These are phyloP conservation scores for Leptobrachium leishanense DNA, from an alignment of 2,113 vertebrate genomes.

Conservation along the genomic window DNA sequence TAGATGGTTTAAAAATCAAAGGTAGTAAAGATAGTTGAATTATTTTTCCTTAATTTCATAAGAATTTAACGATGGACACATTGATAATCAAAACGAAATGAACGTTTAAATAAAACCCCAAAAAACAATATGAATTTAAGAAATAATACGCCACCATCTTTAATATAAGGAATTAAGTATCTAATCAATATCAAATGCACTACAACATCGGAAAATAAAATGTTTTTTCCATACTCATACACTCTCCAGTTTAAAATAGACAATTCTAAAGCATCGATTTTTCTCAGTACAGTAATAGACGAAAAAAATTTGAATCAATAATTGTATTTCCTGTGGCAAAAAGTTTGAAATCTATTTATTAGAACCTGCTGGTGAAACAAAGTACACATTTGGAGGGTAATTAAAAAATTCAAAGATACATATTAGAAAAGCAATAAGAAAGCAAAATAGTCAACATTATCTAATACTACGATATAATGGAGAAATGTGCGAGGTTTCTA, in stretches of 20 bases:
- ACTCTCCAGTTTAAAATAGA: conserved; percentile 21
- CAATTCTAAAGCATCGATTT: conserved; percentile 36
- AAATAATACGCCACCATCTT: conserved; percentile 28
- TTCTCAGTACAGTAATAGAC: conserved; percentile 18
- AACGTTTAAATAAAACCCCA: background rate
- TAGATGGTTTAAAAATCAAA: too few species aligned
- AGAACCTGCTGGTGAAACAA: conserved; percentile 1
- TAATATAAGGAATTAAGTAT: conserved; percentile 17
- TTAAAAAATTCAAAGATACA: conserved; percentile 13
- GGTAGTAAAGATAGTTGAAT: too few species aligned
- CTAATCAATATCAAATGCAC: conserved; percentile 27
- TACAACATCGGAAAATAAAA: conserved; percentile 18
- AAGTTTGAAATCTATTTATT: conserved; percentile 39
- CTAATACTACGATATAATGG: background rate
- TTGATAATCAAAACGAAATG: conserved; percentile 26
- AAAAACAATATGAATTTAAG: conserved; percentile 2
- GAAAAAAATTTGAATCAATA: conserved; percentile 41
- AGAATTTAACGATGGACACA: background rate
- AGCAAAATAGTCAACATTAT: conserved; percentile 5
- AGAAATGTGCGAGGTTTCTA: conserved; percentile 6
- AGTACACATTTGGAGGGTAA: conserved; percentile 23
- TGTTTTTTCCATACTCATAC: background rate
- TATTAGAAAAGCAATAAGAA: conserved; percentile 24
- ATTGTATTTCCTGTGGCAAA: conserved; percentile 42
- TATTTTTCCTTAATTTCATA: background rate